Evolutionary conservation across 2,888 invertebrate genomes (phyloP).

Genomic region (Tromatobia lineatoria): DNA sequence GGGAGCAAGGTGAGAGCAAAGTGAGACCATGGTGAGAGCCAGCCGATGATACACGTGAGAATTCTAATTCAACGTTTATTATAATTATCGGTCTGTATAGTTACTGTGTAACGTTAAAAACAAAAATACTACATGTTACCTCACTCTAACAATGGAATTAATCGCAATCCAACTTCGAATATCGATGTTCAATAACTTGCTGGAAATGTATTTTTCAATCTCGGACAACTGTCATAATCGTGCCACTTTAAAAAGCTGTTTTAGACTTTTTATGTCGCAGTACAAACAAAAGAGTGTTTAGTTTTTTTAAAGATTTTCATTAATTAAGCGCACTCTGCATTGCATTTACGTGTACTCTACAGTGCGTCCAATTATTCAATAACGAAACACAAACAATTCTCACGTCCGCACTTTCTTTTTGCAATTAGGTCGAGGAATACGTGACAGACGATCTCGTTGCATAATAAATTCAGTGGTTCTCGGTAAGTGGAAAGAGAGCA

Average conservation of each 20-base stretch:
- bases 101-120: not conserved
- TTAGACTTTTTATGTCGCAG: not conserved
- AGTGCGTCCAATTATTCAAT: constrained; percentile 3
- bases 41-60: no score
- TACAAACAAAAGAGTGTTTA: not conserved
- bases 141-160: no score
- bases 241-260: no score
- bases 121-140: no score
- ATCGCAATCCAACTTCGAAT: no score
- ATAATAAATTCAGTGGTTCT: constrained; percentile 39
- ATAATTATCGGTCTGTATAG: no score
- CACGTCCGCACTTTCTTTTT: not conserved
- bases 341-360: not conserved
- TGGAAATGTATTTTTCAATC: no score
- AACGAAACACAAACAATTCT: not conserved
- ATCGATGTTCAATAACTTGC: no score
- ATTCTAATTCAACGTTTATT: no score
- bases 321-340: not conserved
- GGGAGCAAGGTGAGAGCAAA: no score
- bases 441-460: not conserved
- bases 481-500: constrained; percentile 7
- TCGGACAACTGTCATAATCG: no score
- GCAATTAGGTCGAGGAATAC: not conserved
- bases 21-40: no score
- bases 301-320: not conserved